Percentiles rank a stretch among this genome's conserved stretches.
Evolutionary conservation across 2,113 vertebrate species (phyloP).

Genomic region (Melanostigma gelatinosum): DNA sequence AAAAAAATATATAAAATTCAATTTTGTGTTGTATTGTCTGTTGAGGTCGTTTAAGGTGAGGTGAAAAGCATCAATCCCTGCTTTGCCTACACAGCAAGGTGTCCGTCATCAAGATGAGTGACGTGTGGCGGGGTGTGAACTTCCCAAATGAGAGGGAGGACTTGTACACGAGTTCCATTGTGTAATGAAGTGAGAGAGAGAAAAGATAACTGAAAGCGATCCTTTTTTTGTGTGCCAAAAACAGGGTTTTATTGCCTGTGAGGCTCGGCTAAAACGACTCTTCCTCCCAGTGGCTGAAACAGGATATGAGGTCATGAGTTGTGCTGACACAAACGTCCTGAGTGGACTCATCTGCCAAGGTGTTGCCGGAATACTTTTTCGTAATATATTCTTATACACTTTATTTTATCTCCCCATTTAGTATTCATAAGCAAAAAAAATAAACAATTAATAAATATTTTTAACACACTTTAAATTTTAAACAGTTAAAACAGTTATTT

Average conservation of each 20-base stretch:
- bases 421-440: neutral
- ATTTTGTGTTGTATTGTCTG: neutral
- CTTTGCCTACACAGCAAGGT: constrained; percentile 18
- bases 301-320: constrained; percentile 58
- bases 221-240: neutral
- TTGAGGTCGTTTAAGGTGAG: neutral
- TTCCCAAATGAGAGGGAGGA: neutral
- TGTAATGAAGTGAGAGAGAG: constrained; percentile 1
- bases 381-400: no score
- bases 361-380: neutral
- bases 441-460: neutral
- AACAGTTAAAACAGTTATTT: neutral
- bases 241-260: neutral
- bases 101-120: constrained; percentile 21
- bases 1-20: no score
- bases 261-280: constrained; percentile 9
- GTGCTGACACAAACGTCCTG: constrained; percentile 33
- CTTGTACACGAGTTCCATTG: neutral
- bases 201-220: neutral
- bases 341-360: constrained; percentile 19
- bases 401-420: neutral
- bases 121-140: neutral
- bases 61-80: constrained; percentile 5
- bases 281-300: constrained; percentile 21
- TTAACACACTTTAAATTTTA: neutral